Percentiles rank a stretch among this genome's conserved stretches.
These are phyloP conservation scores for Phalanger gymnotis DNA, from an alignment of 2,797 vertebrate genomes.

Conservation along the genomic window DNA sequence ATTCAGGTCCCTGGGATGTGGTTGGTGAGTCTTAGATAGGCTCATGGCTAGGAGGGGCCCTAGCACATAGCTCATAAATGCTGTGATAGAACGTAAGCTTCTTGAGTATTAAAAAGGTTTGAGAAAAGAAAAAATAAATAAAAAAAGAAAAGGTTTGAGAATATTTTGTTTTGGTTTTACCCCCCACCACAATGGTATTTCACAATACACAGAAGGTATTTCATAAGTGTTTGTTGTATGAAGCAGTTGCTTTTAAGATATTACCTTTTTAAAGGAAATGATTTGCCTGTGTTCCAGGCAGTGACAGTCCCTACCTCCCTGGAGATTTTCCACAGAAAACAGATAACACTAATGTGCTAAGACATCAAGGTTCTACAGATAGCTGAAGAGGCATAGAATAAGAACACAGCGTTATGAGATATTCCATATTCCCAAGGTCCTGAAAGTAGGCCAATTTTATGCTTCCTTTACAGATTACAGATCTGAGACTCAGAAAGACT, in stretches of 20 bases:
- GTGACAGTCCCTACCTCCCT: background rate
- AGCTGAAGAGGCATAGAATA: background rate
- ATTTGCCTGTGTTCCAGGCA: background rate
- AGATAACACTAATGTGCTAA: background rate
- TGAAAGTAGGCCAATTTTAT: constrained; percentile 3
- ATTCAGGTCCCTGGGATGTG: background rate
- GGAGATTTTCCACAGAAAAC: background rate
- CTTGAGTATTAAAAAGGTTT: background rate
- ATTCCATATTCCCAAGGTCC: background rate
- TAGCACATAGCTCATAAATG: background rate
- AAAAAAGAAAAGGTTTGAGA: background rate
- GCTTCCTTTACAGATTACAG: background rate
- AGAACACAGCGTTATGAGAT: background rate
- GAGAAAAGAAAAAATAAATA: no score
- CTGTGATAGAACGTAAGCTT: background rate
- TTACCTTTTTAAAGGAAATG: background rate
- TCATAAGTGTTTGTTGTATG: background rate
- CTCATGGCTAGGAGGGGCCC: background rate
- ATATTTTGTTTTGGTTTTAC: background rate
- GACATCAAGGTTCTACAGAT: background rate
- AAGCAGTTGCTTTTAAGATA: background rate
- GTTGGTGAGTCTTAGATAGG: background rate
- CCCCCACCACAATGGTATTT: background rate
- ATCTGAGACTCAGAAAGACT: background rate
- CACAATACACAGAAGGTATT: background rate